phyloP scores from a whole-genome alignment of 2,888 invertebrate genomes.

The Cheiracanthium punctorium region DNA sequence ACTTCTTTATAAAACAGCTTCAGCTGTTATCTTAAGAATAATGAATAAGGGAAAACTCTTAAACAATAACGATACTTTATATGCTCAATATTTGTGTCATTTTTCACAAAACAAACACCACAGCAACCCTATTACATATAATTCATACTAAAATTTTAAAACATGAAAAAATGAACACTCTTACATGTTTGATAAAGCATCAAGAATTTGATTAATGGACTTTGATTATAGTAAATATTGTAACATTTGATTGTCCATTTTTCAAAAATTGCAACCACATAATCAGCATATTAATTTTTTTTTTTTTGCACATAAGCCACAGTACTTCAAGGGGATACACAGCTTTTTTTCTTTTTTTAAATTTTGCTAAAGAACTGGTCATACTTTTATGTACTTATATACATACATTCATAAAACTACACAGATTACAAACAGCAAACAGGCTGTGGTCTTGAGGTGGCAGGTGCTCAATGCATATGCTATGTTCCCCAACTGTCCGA shows the following conservation, averaged over 20 bases:
- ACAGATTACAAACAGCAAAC: conserved; percentile 34
- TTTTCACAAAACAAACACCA: too few species aligned
- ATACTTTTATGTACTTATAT: conserved; percentile 34
- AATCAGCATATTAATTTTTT: background rate
- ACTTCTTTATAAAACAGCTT: too few species aligned
- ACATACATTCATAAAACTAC: conserved; percentile 48
- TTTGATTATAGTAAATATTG: background rate
- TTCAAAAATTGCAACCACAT: background rate
- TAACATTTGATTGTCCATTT: background rate
- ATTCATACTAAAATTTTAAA: too few species aligned
- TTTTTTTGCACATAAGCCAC: background rate
- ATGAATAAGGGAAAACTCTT: too few species aligned
- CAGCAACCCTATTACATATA: too few species aligned
- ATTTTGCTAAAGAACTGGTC: conserved; percentile 31
- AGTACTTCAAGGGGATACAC: conserved; percentile 36
- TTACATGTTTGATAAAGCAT: too few species aligned
- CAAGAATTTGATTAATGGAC: too few species aligned
- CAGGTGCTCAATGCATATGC: background rate
- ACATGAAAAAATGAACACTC: too few species aligned
- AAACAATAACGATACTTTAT: too few species aligned
- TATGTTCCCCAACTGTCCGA: conserved; percentile 61
- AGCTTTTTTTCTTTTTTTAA: too few species aligned
- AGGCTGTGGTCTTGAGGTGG: background rate
- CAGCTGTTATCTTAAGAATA: too few species aligned
- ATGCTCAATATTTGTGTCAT: too few species aligned